Evolutionary conservation across 1,140 invertebrate species (phyloP).

Genomic region (Eumaeus atala): DNA sequence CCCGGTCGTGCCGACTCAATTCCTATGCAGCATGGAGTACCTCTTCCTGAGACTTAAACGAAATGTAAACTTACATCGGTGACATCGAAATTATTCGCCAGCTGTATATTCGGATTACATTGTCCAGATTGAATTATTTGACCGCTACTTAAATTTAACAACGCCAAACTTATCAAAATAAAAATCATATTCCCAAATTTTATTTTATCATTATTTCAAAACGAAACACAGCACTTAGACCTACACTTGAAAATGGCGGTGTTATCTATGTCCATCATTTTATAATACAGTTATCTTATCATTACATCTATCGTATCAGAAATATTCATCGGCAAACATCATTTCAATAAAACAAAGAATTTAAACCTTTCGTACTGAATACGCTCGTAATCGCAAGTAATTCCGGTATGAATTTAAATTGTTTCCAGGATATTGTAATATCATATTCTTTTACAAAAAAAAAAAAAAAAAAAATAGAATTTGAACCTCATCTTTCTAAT

Average conservation of each 20-base stretch:
- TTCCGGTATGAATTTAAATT: too few species aligned
- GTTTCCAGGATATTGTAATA: too few species aligned
- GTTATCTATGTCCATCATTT: not conserved
- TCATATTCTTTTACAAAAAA: too few species aligned
- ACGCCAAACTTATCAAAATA: conserved; percentile 24
- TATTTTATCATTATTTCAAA: not conserved
- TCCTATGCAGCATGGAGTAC: too few species aligned
- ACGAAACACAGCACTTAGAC: not conserved
- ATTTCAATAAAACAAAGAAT: too few species aligned
- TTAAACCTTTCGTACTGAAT: too few species aligned
- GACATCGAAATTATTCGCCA: conserved; percentile 30
- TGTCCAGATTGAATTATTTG: conserved; percentile 47
- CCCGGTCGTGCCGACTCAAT: too few species aligned
- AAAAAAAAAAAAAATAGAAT: too few species aligned
- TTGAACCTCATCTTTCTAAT: too few species aligned
- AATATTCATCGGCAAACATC: too few species aligned
- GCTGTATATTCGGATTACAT: conserved; percentile 34
- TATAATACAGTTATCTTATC: conserved; percentile 4
- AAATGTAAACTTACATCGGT: conserved; percentile 34
- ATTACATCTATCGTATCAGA: not conserved
- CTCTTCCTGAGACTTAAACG: too few species aligned
- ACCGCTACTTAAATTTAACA: conserved; percentile 37
- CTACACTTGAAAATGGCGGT: conserved; percentile 1
- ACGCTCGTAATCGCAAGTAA: too few species aligned
- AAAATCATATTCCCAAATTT: conserved; percentile 4